Evolutionary conservation across 2,888 invertebrate species (phyloP).

Genomic region (Andrena bucephala): DNA sequence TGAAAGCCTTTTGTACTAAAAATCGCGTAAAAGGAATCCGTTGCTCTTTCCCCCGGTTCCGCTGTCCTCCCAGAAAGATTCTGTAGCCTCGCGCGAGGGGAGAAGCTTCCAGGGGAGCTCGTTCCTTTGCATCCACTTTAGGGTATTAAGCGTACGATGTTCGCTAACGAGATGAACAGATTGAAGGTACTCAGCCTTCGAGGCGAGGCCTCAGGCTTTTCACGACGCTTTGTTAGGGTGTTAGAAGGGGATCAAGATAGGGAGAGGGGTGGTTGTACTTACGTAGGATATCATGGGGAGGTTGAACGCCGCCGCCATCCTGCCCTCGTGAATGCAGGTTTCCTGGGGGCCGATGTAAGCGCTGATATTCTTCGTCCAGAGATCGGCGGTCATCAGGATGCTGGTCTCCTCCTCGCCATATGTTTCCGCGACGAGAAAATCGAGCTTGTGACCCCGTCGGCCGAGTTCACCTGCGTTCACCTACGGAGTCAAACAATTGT

Average conservation of each 20-base stretch:
- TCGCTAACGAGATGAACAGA: conserved; percentile 1
- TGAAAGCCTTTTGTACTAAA: conserved; percentile 14
- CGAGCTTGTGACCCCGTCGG: conserved; percentile 90
- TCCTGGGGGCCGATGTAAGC: conserved; percentile 96
- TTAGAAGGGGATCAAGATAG: not conserved
- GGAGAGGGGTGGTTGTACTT: conserved; percentile 85
- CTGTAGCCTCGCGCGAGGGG: not conserved
- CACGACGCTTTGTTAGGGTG: conserved; percentile 2
- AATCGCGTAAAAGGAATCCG: not conserved
- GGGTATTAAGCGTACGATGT: not conserved
- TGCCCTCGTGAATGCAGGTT: conserved; percentile 96
- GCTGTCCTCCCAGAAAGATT: not conserved
- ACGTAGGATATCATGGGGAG: conserved; percentile 98
- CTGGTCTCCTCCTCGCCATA: conserved; percentile 95
- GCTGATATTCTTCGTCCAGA: conserved; percentile 94
- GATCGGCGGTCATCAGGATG: conserved; percentile 93
- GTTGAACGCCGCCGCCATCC: conserved; percentile 97
- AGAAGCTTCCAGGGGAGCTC: not conserved
- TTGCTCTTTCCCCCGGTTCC: not conserved
- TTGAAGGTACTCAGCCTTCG: not conserved
- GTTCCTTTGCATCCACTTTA: not conserved
- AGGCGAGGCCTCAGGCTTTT: not conserved
- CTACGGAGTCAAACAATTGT: conserved; percentile 55
- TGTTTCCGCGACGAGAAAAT: conserved; percentile 95
- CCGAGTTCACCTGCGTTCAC: conserved; percentile 87